Conservation (phyloP, 1,140 invertebrate genomes). For the Aphelinus atriplicis region DNA sequence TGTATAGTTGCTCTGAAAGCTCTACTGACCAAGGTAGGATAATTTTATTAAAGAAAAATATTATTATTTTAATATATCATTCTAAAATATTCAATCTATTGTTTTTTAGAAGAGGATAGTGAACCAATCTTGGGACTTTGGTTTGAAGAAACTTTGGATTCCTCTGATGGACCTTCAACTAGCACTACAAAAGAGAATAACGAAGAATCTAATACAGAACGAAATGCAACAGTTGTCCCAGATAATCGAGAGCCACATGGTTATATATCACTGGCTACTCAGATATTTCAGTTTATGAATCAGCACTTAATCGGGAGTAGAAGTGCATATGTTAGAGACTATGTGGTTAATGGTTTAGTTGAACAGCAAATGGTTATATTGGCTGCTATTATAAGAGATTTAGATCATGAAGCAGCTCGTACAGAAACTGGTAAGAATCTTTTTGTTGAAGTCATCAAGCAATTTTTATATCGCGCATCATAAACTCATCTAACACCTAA, state of each 20-base stretch:
- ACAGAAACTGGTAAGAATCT: conserved; percentile 75
- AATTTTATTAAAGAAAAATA: neutral
- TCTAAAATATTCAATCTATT: conserved; percentile 12
- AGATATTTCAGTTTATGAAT: conserved; percentile 81
- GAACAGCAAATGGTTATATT: conserved; percentile 85
- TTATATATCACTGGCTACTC: conserved; percentile 83
- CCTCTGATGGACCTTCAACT: conserved; percentile 71
- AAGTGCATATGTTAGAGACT: conserved; percentile 67
- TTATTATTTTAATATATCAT: conserved; percentile 13
- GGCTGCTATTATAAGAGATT: conserved; percentile 84
- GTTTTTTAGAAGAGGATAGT: conserved; percentile 76
- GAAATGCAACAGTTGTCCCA: conserved; percentile 75
- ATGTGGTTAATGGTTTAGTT: conserved; percentile 71
- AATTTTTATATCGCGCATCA: no score
- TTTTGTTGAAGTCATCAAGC: no score
- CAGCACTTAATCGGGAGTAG: conserved; percentile 75
- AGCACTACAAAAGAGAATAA: conserved; percentile 67
- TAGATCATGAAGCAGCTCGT: conserved; percentile 84
- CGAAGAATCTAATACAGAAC: conserved; percentile 66
- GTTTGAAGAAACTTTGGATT: conserved; percentile 91
- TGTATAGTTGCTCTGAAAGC: conserved; percentile 88
- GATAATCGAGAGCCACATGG: conserved; percentile 91
- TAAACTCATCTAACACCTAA: no score
- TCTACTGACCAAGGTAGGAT: conserved; percentile 82
- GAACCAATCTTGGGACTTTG: conserved; percentile 91